Percentiles rank a stretch among this genome's conserved stretches.
Evolutionary conservation across 2,888 invertebrate species (phyloP).

Genomic region (Trissolcus japonicus): DNA sequence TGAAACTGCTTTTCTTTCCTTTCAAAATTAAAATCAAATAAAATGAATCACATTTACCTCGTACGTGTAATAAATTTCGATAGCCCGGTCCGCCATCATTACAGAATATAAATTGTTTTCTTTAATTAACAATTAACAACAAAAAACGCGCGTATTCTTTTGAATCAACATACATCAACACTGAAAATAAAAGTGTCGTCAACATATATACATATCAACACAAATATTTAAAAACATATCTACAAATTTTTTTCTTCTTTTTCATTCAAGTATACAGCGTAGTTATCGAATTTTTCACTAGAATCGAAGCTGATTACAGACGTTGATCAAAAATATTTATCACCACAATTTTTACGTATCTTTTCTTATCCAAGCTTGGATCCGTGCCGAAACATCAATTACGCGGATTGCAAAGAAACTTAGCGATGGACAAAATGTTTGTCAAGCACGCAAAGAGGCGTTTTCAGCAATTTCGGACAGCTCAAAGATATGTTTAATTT

Average conservation of each 20-base stretch:
- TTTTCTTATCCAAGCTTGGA: neutral
- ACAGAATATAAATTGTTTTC: constrained; percentile 29
- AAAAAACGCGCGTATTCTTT: constrained; percentile 39
- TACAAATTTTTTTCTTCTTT: no score
- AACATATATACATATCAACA: constrained; percentile 44
- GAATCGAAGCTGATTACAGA: constrained; percentile 11
- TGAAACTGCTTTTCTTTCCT: constrained; percentile 1
- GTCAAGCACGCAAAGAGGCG: constrained; percentile 6
- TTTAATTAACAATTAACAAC: constrained; percentile 50
- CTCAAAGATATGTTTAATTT: constrained; percentile 23
- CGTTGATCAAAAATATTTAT: neutral
- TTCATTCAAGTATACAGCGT: constrained; percentile 13
- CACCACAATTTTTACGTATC: neutral
- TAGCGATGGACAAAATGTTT: constrained; percentile 8
- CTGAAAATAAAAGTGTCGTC: constrained; percentile 45
- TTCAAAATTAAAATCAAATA: neutral
- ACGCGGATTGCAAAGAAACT: neutral
- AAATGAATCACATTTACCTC: constrained; percentile 6
- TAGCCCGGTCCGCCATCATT: constrained; percentile 11
- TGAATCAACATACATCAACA: constrained; percentile 44
- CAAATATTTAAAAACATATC: constrained; percentile 23
- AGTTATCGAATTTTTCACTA: constrained; percentile 29
- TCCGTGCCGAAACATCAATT: neutral
- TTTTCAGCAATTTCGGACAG: constrained; percentile 8
- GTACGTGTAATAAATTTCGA: constrained; percentile 13